Conservation (phyloP, 2,888 invertebrate species). For the Watsonalla binaria region DNA sequence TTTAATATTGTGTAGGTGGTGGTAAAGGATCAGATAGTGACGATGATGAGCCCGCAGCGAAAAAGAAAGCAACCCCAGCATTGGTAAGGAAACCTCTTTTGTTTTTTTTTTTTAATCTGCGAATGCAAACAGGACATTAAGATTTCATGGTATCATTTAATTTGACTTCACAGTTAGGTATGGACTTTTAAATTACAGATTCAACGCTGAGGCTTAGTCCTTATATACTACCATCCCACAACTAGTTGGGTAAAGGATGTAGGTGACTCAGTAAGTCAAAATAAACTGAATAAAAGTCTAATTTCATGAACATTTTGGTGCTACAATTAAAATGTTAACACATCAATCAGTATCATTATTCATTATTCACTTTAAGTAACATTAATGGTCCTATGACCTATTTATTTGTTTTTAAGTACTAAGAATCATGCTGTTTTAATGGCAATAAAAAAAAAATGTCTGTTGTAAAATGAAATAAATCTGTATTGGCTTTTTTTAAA, state of each 20-base stretch:
- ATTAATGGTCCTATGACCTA: neutral
- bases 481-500: neutral
- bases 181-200: neutral
- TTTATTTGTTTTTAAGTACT: neutral
- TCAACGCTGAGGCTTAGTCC: neutral
- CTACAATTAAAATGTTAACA: neutral
- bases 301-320: neutral
- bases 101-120: constrained; percentile 1
- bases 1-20: constrained; percentile 64
- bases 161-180: neutral
- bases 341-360: neutral
- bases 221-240: neutral
- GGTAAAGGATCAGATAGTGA: constrained; percentile 89
- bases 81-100: constrained; percentile 46
- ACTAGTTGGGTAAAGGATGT: neutral
- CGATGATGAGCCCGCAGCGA: constrained; percentile 89
- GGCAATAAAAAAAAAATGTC: no score
- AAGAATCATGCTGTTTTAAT: no score
- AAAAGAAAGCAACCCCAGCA: constrained; percentile 83
- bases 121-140: neutral
- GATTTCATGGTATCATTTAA: neutral
- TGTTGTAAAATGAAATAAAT: neutral
- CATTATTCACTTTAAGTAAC: neutral
- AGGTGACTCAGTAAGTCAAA: neutral
- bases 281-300: neutral